Evolutionary conservation across 2,888 invertebrate genomes (phyloP), one percentile per base, ranked within the genome.

Genomic region (Campoplex capitator): DNA sequence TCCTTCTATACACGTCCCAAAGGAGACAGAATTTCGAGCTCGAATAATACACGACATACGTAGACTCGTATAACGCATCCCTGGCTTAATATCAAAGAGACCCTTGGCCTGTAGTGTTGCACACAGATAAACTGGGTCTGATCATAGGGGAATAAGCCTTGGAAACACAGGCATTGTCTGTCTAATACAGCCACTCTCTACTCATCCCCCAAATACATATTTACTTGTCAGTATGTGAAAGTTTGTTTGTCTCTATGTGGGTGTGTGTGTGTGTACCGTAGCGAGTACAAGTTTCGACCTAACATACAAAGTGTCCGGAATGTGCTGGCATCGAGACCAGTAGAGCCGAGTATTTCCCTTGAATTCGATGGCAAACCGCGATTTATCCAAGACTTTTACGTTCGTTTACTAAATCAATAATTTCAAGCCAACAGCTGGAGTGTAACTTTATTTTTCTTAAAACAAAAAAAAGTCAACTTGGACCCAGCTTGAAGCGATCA

Each of bases 11-110:
- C 35, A 48, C n/a, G 65, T 67, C 77, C 51, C 77, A 23, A 23
- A 48, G 78, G 65, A 68, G 65, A 68, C 54, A 67, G 77, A 81
- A 77, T 51, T 83, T 68, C 54, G 45, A 51, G 70, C 16, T 62
- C 48, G 45, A 35, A 71, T 71, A 62, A 71, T 80, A 38, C 48
- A 38, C 48, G 58, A 75, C 48, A 62, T 48, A 28, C 48, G 45
- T 42, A 67, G 73, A 81, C 62, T 79, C 48, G 45, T 71, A 58
- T 56, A 81, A 51, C 56, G 86, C 56, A 65, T 75, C 75, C 62
- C 56, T 86, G 77, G 62, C 28, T 73, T 78, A 70, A 86, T 86
- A 86, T 86, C 83, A 83, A 76, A 83, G 86, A 45, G 79, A 83
- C 85, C 80, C 70, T 84, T 75, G 54, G 78, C 73, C 56, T 56